A percentile compares a stretch with the other conserved stretches of the same genome.
phyloP scores from a whole-genome alignment of 2,797 vertebrate species.

The Trematomus bernacchii region DNA sequence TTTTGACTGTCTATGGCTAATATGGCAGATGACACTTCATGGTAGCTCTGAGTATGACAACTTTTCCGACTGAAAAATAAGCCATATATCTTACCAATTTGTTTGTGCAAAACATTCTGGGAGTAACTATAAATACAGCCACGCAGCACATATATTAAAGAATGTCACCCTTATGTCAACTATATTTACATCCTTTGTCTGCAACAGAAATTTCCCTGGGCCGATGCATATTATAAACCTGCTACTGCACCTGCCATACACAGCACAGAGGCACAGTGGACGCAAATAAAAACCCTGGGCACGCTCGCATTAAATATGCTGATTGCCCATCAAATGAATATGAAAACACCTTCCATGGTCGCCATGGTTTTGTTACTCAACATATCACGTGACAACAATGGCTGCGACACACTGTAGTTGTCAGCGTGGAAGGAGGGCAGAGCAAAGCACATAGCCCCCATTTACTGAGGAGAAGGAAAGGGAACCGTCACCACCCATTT shows the following conservation, averaged over 20 bases:
- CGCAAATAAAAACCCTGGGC: slow-evolving; percentile 52
- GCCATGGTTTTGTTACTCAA: slow-evolving; percentile 82
- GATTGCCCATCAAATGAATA: slow-evolving; percentile 81
- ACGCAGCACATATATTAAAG: slow-evolving; percentile 39
- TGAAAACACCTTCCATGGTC: slow-evolving; percentile 75
- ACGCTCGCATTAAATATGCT: slow-evolving; percentile 77
- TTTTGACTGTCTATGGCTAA: slow-evolving; percentile 29
- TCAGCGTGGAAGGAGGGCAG: slow-evolving; percentile 49
- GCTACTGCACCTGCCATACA: slow-evolving; percentile 53
- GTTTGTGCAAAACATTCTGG: slow-evolving; percentile 29
- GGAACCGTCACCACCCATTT: slow-evolving; percentile 42
- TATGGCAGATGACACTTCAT: slow-evolving; percentile 22
- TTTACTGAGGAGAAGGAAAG: slow-evolving; percentile 35
- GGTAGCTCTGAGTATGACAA: slow-evolving; percentile 17
- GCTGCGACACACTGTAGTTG: slow-evolving; percentile 62
- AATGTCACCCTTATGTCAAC: slow-evolving; percentile 34
- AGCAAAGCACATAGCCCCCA: slow-evolving; percentile 22
- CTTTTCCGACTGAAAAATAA: slow-evolving; percentile 18
- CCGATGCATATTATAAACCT: slow-evolving; percentile 57
- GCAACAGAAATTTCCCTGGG: slow-evolving; percentile 49
- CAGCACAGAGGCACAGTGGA: slow-evolving; percentile 40
- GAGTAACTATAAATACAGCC: slow-evolving; percentile 27
- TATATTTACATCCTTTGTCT: slow-evolving; percentile 58
- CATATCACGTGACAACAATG: slow-evolving; percentile 81
- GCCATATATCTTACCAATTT: slow-evolving; percentile 15